phyloP scores from a whole-genome alignment of 2,888 invertebrate species.

The Syrphus vitripennis region DNA sequence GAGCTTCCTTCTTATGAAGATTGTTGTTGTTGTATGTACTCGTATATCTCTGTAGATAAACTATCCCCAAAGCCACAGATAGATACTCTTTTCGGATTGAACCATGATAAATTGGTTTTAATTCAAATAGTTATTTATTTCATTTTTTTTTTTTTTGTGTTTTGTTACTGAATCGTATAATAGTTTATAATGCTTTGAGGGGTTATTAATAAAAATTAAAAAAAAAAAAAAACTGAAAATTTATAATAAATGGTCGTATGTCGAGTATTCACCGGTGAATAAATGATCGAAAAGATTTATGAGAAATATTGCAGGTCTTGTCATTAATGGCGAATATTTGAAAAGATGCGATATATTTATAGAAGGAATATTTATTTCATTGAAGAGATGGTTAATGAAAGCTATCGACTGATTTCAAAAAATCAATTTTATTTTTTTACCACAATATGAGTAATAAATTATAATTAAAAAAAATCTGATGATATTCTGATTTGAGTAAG shows the following conservation, averaged over 20 bases:
- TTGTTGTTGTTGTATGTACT: too few relatives aligned
- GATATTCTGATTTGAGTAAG: too few relatives aligned
- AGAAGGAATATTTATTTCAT: neutral
- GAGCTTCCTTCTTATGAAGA: neutral
- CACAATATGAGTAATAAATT: too few relatives aligned
- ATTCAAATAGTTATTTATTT: conserved; percentile 4
- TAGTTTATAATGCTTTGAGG: conserved; percentile 2
- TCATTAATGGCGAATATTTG: conserved; percentile 18
- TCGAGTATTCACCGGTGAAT: conserved; percentile 24
- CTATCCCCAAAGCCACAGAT: neutral
- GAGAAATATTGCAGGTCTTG: conserved; percentile 2
- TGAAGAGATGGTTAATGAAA: neutral
- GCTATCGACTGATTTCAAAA: neutral
- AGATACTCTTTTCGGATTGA: conserved; percentile 31
- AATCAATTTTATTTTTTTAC: neutral
- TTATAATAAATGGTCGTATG: conserved; percentile 47
- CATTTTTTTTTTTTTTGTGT: neutral
- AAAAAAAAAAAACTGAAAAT: conserved; percentile 20
- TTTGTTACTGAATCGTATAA: neutral
- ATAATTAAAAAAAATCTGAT: too few relatives aligned
- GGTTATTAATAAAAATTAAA: conserved; percentile 29
- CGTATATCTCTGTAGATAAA: neutral
- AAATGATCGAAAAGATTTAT: conserved; percentile 38
- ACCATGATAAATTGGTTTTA: conserved; percentile 59
- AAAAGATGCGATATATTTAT: conserved; percentile 20